A percentile compares a stretch with the other conserved stretches of the same genome.
These are phyloP conservation scores for Drosophila truncata DNA, from an alignment of 1,140 invertebrate genomes.

Conservation along the genomic window DNA sequence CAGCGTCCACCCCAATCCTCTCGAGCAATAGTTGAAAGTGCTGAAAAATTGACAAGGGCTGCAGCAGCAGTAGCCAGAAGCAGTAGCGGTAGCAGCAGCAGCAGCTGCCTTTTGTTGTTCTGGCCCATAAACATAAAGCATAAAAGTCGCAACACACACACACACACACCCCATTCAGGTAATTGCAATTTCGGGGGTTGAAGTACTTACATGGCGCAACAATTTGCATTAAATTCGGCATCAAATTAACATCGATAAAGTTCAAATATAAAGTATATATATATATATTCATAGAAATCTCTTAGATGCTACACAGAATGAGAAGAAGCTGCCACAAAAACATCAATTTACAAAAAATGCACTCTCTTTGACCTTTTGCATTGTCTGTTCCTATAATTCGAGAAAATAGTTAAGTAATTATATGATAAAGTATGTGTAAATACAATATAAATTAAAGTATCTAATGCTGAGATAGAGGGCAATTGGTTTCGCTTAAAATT, in stretches of 20 bases:
- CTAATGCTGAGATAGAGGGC: slow-evolving; percentile 29
- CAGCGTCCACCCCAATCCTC: slow-evolving; percentile 43
- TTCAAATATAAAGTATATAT: slow-evolving; percentile 27
- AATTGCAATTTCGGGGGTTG: slow-evolving; percentile 44
- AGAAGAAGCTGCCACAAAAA: slow-evolving; percentile 35
- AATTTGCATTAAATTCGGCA: slow-evolving; percentile 24
- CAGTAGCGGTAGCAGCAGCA: background rate
- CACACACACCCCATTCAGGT: slow-evolving; percentile 40
- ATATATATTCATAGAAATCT: slow-evolving; percentile 61
- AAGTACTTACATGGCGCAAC: slow-evolving; percentile 22
- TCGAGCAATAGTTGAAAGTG: slow-evolving; percentile 44
- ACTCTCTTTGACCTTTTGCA: slow-evolving; percentile 22
- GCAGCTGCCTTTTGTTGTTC: slow-evolving; percentile 49
- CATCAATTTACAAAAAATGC: slow-evolving; percentile 30
- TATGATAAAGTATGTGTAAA: slow-evolving; percentile 32
- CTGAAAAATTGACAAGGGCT: slow-evolving; percentile 54
- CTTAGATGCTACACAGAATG: slow-evolving; percentile 35
- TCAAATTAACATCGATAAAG: slow-evolving; percentile 25
- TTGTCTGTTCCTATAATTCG: slow-evolving; percentile 34
- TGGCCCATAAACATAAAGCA: slow-evolving; percentile 40
- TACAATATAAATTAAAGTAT: slow-evolving; percentile 40
- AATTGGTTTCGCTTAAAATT: slow-evolving; percentile 10
- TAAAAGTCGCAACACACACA: slow-evolving; percentile 35
- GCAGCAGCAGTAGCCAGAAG: slow-evolving; percentile 11
- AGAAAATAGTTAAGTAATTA: slow-evolving; percentile 36